Base-by-base conservation (phyloP, 2,888 invertebrate species). In the Leptopilina myrica region DNA sequence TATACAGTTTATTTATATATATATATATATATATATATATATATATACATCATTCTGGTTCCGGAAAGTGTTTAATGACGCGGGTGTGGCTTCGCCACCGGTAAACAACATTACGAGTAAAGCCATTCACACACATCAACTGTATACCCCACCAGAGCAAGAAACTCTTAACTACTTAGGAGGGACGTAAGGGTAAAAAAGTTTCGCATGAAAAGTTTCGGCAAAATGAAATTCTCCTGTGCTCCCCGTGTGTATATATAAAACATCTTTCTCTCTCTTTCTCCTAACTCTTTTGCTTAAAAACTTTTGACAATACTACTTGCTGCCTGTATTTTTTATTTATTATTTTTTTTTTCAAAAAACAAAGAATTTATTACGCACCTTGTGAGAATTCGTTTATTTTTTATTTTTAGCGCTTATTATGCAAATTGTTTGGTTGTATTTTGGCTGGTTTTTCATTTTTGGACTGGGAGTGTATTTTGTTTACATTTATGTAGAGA, bases 211-310 rank as follows among this genome's bases (percentile, higher is more conserved):
- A 59, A 66, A 77, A 77, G 53, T 81, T 79, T 77, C 59, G 64
- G 80, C 80, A 76, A 83, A 84, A 85, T 85, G 83, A 85, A 85
- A 84, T 84, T 85, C 83, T 81, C 78, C 75, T 78, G 80, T 78
- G 79, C 56, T 26, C 15, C 56, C 33, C 33, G 33, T 43, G 43
- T 43, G 73, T 62, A 9, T 20, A 20, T 20, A 49, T 49, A 78
- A 82, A 80, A 49, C 81, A 78, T 81, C 79, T 12, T 33, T 33
- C 33, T 33, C 33, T 33, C 33, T 33, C 33, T 33, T 33, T 33
- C 67, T 67, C 69, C 53, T 67, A 20, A 56, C 75, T 56, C 59
- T 43, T 43, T 59, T 46, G 77, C 49, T 40, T 64, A n/a, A 73
- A 73, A 73, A 73, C 26, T 76, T 59, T 43, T 65, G 62, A 40